Evolutionary conservation across 2,888 invertebrate genomes (phyloP).

Genomic region (Phaedon cochleariae): DNA sequence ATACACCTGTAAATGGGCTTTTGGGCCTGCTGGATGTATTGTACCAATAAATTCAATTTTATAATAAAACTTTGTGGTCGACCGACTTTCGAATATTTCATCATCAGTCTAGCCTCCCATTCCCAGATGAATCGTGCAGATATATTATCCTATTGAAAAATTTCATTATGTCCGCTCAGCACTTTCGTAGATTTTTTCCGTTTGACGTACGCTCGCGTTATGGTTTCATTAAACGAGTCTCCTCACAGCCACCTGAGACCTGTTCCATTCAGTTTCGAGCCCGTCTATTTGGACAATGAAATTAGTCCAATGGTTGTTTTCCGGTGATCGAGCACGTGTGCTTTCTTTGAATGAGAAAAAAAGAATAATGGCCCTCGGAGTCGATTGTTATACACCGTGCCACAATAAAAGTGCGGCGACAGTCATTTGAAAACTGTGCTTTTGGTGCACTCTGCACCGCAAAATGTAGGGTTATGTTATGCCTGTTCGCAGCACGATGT

Average conservation of each 20-base stretch:
- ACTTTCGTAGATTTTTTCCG: too few species aligned
- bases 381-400: constrained; percentile 22
- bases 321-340: constrained; percentile 35
- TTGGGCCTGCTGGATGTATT: too few species aligned
- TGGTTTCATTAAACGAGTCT: too few species aligned
- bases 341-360: constrained; percentile 24
- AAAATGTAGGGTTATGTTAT: background rate
- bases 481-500: background rate
- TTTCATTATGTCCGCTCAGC: too few species aligned
- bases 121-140: too few species aligned
- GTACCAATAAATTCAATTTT: too few species aligned
- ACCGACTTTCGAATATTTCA: too few species aligned
- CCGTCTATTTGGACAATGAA: constrained; percentile 28
- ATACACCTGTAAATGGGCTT: too few species aligned
- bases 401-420: constrained; percentile 25
- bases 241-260: constrained; percentile 22
- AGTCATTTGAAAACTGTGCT: background rate
- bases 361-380: constrained; percentile 19
- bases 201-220: too few species aligned
- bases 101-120: too few species aligned
- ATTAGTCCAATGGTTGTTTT: constrained; percentile 30
- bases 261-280: constrained; percentile 24
- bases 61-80: too few species aligned
- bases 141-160: too few species aligned
- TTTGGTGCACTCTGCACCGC: background rate